These are phyloP conservation scores for Syrphus vitripennis DNA, from an alignment of 2,888 invertebrate genomes.

Conservation along the genomic window DNA sequence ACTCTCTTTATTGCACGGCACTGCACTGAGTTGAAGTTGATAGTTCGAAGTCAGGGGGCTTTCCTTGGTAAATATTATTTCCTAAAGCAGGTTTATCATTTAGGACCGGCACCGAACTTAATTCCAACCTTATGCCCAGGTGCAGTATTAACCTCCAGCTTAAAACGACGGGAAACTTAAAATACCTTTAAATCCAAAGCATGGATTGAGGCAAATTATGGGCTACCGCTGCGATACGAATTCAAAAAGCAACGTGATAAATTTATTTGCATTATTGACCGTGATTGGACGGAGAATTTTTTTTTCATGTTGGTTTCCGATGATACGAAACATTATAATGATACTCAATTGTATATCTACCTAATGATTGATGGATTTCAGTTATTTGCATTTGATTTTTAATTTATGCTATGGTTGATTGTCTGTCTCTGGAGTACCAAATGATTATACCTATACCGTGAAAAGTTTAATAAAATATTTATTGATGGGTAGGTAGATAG, in stretches of 20 bases:
- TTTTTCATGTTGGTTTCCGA: constrained; percentile 5
- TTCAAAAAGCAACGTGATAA: constrained; percentile 25
- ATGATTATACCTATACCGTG: too few relatives aligned
- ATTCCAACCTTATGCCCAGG: constrained; percentile 16
- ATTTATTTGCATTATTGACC: constrained; percentile 24
- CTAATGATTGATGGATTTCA: constrained; percentile 42
- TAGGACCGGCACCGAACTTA: constrained; percentile 9
- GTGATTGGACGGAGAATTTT: neutral
- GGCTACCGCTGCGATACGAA: neutral
- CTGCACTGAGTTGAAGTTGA: neutral
- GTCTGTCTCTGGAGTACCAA: neutral
- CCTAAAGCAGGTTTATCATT: constrained; percentile 35
- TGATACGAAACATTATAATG: constrained; percentile 23
- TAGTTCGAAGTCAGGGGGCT: neutral
- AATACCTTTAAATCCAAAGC: constrained; percentile 3
- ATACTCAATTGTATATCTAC: neutral
- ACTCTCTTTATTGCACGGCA: too few relatives aligned
- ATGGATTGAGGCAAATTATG: neutral
- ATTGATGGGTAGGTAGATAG: too few relatives aligned
- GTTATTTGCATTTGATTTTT: neutral
- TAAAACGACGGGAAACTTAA: neutral
- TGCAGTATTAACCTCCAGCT: constrained; percentile 2
- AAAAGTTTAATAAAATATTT: neutral
- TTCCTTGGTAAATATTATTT: neutral
- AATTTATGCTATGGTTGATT: neutral